Percentiles rank a stretch among this genome's conserved stretches.
Conservation (phyloP, 2,113 vertebrate genomes). For the Phocoena sinus region DNA sequence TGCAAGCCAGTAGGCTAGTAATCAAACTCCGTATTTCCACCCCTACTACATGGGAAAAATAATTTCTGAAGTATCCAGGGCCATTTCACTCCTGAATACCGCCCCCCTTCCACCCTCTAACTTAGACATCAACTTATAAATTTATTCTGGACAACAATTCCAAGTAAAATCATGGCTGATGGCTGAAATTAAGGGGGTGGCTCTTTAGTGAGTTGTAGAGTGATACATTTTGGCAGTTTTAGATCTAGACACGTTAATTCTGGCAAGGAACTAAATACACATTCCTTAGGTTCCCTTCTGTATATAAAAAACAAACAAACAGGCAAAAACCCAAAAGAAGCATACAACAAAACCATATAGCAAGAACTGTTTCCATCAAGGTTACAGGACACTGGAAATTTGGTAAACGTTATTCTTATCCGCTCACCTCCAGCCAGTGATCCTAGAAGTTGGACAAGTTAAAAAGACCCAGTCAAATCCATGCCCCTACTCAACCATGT, state of each 20-base stretch:
- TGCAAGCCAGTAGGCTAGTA: background rate
- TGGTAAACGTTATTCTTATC: background rate
- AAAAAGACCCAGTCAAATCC: background rate
- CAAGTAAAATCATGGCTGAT: background rate
- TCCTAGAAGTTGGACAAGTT: background rate
- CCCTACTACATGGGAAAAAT: background rate
- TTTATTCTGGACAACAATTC: background rate
- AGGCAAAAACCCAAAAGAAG: background rate
- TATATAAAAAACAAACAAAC: background rate
- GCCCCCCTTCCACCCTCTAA: background rate
- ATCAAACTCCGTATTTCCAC: background rate
- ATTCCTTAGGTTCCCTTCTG: background rate
- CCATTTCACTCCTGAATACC: background rate
- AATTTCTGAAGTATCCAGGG: background rate
- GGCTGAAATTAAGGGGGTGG: background rate
- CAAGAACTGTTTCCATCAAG: background rate
- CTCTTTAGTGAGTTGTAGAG: background rate
- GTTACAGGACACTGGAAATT: background rate
- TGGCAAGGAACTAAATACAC: background rate
- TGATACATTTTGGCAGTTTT: background rate
- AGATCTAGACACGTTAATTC: background rate
- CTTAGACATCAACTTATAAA: background rate
- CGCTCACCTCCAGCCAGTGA: background rate
- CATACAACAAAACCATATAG: background rate
- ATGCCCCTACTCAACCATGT: background rate